Evolutionary conservation across 1,140 invertebrate species (phyloP), one percentile per base, ranked within the genome.

Genomic region (Formica exsecta): DNA sequence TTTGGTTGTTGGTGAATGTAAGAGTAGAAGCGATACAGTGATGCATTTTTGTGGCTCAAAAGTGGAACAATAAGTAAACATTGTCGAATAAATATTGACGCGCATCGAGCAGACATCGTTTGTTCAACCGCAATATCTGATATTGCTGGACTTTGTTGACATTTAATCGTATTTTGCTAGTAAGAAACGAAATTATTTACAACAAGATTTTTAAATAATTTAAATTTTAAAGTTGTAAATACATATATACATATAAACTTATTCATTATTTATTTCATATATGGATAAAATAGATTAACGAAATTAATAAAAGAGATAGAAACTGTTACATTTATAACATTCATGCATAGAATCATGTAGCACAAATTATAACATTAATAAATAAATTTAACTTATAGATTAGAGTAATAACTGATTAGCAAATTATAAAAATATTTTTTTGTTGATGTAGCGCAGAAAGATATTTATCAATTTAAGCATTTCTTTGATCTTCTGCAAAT

Each of bases 1-100:
- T 32, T 48, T 22, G 6, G 25, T 71, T 70, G n/a, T 41, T 80
- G n/a, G 48, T 7, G n/a, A 59, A 80, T 80, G 54, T 68, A 80
- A 70, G 3, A 57, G 65, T 70, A 57, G 36, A 80, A 41, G 32
- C 48, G 48, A 61, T 61, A 73, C 13, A 59, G 9, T 9, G 19
- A 59, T 44, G 38, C 68, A 83, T 13, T 83, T 73, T 59, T 61
- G 54, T n/a, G 44, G 19, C 32, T 73, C 61, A 68, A 38, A 73
- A 59, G 61, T 66, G 75, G 62, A 80, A 80, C 38, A 71, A 73
- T 83, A 83, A 61, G 54, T 83, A 73, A 83, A 83, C 38, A 61
- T 73, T 44, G 54, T 59, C 54, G 9, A 73, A 70, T 80, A 70
- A 80, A 81, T 81, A 81, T 81, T 70, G 36, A 81, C 48, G 25